A percentile compares a stretch with the other conserved stretches of the same genome.
phyloP scores from a whole-genome alignment of 2,797 vertebrate species.

The Centropyge bicolor region DNA sequence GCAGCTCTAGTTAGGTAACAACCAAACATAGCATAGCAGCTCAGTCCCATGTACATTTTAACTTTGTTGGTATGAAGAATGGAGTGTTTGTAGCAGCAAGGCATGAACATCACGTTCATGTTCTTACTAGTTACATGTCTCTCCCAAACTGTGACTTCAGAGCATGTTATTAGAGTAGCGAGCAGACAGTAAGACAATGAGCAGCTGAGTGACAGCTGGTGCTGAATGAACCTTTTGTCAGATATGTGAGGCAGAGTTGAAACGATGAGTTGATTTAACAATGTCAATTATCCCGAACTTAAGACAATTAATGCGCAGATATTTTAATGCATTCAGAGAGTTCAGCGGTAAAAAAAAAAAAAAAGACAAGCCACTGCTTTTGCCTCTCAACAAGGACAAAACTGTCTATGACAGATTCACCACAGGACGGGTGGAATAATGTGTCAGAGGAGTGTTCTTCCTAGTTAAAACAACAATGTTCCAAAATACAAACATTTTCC shows the following conservation, averaged over 20 bases:
- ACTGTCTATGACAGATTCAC: too few relatives aligned
- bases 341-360: too few relatives aligned
- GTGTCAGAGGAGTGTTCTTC: too few relatives aligned
- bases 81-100: neutral
- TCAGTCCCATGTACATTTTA: too few relatives aligned
- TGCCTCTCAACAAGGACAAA: too few relatives aligned
- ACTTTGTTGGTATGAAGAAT: neutral
- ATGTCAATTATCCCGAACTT: neutral
- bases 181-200: neutral
- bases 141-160: neutral
- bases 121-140: neutral
- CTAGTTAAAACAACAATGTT: too few relatives aligned
- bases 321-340: neutral
- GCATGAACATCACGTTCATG: neutral
- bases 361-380: too few relatives aligned
- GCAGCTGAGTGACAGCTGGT: neutral
- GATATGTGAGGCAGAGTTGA: neutral
- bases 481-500: neutral
- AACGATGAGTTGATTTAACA: neutral
- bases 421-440: too few relatives aligned
- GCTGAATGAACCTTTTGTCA: neutral
- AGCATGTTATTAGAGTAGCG: too few relatives aligned
- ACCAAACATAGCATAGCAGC: too few relatives aligned
- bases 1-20: neutral
- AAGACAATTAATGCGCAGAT: neutral